phyloP scores from a whole-genome alignment of 2,113 vertebrate genomes.

The Hemiscyllium ocellatum region DNA sequence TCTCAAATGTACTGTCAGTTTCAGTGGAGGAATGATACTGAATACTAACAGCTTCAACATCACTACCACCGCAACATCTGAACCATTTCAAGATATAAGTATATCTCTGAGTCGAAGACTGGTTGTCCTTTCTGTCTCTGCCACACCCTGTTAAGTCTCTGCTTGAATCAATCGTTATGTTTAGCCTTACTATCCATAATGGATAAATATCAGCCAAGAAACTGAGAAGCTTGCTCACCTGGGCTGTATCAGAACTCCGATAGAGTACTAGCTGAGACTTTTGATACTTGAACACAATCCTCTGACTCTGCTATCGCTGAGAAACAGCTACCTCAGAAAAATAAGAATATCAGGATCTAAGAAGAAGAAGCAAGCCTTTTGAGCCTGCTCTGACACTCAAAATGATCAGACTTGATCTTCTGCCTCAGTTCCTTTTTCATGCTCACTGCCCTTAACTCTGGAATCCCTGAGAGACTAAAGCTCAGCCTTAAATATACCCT shows the following conservation, averaged over 20 bases:
- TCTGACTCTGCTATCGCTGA: not conserved
- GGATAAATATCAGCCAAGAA: not conserved
- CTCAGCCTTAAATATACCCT: not conserved
- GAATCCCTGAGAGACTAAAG: too few relatives aligned
- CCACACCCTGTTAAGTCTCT: not conserved
- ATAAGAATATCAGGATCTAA: too few relatives aligned
- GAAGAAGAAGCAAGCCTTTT: too few relatives aligned
- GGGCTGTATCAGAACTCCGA: not conserved
- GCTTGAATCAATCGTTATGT: not conserved
- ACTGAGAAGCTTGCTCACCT: not conserved
- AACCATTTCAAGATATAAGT: not conserved
- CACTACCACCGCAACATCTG: not conserved
- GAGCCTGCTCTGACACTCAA: not conserved
- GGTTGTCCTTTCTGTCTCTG: not conserved
- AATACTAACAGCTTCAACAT: not conserved
- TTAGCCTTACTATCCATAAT: not conserved
- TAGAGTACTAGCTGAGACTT: not conserved
- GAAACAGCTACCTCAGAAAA: not conserved
- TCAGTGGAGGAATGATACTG: not conserved
- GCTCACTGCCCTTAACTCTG: not conserved
- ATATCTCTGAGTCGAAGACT: not conserved
- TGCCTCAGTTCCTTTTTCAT: not conserved
- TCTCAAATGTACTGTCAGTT: not conserved
- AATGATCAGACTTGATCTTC: not conserved
- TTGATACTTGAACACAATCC: not conserved